phyloP scores from a whole-genome alignment of 2,888 invertebrate genomes.

The Cheilosia variabilis region DNA sequence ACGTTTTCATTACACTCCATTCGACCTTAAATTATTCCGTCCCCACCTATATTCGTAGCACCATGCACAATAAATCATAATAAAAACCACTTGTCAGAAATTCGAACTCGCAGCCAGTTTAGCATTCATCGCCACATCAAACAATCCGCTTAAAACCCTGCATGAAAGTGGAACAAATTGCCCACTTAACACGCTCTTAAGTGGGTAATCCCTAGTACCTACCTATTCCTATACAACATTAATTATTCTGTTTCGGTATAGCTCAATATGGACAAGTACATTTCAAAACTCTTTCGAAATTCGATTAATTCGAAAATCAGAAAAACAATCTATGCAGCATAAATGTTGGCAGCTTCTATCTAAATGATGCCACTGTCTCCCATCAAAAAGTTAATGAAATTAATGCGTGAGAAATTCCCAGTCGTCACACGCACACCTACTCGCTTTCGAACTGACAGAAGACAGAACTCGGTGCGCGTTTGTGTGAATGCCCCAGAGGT shows the following conservation, averaged over 20 bases:
- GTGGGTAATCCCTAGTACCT: not conserved
- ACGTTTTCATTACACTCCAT: too few relatives aligned
- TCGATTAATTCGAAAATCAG: conserved; percentile 34
- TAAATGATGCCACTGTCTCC: not conserved
- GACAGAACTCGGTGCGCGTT: not conserved
- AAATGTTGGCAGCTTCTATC: not conserved
- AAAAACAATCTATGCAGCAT: not conserved
- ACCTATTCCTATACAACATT: not conserved
- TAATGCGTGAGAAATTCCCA: conserved; percentile 46
- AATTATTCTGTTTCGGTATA: not conserved
- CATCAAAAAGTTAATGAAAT: not conserved
- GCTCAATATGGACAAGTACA: not conserved
- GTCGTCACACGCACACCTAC: not conserved
- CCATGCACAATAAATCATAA: not conserved
- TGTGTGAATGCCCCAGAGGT: not conserved
- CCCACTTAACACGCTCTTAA: conserved; percentile 8
- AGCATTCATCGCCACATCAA: not conserved
- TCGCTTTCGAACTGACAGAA: not conserved
- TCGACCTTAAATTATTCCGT: too few relatives aligned
- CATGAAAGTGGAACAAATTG: not conserved
- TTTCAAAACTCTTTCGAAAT: conserved; percentile 15
- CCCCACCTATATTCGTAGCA: not conserved
- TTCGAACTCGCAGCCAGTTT: not conserved
- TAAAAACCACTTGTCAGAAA: not conserved
- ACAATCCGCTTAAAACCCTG: not conserved